Evolutionary conservation across 1,140 invertebrate species (phyloP).

Genomic region (Vollenhovia emeryi): DNA sequence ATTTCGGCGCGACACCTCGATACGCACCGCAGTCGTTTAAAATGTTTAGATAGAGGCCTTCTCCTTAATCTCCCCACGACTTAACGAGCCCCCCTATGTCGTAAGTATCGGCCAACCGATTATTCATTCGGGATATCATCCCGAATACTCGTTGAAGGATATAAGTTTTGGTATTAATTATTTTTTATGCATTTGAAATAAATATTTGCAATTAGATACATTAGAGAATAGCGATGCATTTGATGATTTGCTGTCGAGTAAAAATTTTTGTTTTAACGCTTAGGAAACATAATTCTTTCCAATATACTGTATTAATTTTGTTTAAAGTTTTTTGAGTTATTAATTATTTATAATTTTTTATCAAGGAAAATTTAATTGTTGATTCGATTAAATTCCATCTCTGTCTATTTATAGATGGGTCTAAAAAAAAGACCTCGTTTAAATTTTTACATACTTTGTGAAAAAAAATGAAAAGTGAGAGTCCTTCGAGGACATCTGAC

Average conservation of each 20-base stretch:
- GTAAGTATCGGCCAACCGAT: background rate
- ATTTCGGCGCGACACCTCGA: constrained; percentile 45
- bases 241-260: background rate
- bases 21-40: constrained; percentile 17
- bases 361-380: too few relatives aligned
- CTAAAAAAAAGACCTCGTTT: background rate
- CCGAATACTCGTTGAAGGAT: background rate
- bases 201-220: background rate
- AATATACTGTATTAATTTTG: background rate
- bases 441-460: background rate
- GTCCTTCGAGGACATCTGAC: constrained; percentile 7
- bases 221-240: background rate
- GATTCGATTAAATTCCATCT: background rate
- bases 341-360: background rate
- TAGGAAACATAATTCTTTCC: background rate
- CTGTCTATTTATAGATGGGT: background rate
- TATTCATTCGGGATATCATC: background rate
- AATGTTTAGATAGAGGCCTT: constrained; percentile 10
- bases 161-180: background rate
- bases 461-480: background rate
- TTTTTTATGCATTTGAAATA: background rate
- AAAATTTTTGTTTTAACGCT: background rate
- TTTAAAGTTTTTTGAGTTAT: background rate
- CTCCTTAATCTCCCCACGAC: constrained; percentile 37
- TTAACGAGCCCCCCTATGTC: background rate